Evolutionary conservation across 2,888 invertebrate genomes (phyloP).

Genomic region (Rhingia campestris): DNA sequence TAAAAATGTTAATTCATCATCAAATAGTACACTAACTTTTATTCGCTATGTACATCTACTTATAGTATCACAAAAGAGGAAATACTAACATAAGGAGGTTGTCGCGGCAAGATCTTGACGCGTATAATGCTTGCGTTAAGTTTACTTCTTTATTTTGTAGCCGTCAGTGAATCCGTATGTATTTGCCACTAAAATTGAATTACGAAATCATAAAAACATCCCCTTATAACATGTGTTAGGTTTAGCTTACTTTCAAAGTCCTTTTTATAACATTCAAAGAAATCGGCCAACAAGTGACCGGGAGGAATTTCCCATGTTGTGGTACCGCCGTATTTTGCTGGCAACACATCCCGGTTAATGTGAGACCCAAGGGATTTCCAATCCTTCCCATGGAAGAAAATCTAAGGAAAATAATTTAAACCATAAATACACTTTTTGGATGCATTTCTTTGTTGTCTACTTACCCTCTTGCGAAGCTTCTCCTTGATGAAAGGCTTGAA

Average conservation of each 20-base stretch:
- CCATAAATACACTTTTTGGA: not conserved
- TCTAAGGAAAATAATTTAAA: constrained; percentile 79
- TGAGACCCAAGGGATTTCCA: constrained; percentile 85
- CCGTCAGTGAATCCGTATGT: constrained; percentile 84
- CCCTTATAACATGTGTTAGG: not conserved
- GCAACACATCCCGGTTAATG: constrained; percentile 85
- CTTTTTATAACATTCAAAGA: constrained; percentile 87
- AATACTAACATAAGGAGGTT: constrained; percentile 63
- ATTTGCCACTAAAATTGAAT: constrained; percentile 84
- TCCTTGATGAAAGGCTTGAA: constrained; percentile 94
- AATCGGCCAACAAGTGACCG: constrained; percentile 87
- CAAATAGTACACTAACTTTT: constrained; percentile 21
- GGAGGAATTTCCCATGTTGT: constrained; percentile 85
- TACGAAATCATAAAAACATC: not conserved
- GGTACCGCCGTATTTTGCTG: constrained; percentile 87
- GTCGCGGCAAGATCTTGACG: constrained; percentile 70
- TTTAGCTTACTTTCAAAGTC: constrained; percentile 86
- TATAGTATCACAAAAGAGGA: constrained; percentile 67
- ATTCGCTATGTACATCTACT: constrained; percentile 41
- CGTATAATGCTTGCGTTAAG: constrained; percentile 9
- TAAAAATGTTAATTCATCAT: constrained; percentile 31
- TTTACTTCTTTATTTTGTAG: constrained; percentile 78
- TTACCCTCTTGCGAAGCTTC: constrained; percentile 90
- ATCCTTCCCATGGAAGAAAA: constrained; percentile 90
- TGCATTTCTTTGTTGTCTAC: constrained; percentile 75